Base-by-base conservation (phyloP, 2,888 invertebrate species). In the Eristalis intricaria region DNA sequence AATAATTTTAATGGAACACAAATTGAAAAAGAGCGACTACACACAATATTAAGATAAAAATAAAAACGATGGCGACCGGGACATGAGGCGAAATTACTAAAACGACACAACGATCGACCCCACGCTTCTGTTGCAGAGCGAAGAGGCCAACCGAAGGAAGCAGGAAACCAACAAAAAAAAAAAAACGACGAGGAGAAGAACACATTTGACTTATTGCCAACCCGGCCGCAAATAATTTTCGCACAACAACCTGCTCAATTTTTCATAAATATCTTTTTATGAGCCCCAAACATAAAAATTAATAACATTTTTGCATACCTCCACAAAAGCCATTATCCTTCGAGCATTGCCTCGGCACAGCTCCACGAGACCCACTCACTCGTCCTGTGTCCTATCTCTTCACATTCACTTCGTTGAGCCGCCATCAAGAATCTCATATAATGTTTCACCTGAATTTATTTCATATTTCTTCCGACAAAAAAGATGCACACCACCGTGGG, bases 291-390 rank as follows among this genome's bases (percentile, higher is more conserved):
- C 82, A 86, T 86, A 75, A 86, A 86, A 86, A 86, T 83, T 86
- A 86, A 86, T 86, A 86, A 86, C 86, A 75, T 86, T 86, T 86
- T 78, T 86, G 82, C 86, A 86, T 86, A 86, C 86, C 78, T 86
- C 65, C 70, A 64, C 81, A 82, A 56, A 74, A 86, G 74, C 78
- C 70, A 83, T 83, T 81, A 86, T 78, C 82, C 78, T 66, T 69
- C 74, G 73, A 40, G 40, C 75, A 65, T 65, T 61, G 63, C 50
- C 13, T n/a, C 40, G n/a, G 13, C 38, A 40, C 29, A 29, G 13
- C 43, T 15, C 50, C 23, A 2, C 23, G 23, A 23, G 22, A 38
- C 50, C 22, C n/a, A 60, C 5, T 32, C 56, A 2, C 35, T 15
- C 29, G 4, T n/a, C 23, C n/a, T 66, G 5, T 50, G 23, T 75